phyloP scores from a whole-genome alignment of 2,113 vertebrate genomes.

The Siniperca chuatsi region DNA sequence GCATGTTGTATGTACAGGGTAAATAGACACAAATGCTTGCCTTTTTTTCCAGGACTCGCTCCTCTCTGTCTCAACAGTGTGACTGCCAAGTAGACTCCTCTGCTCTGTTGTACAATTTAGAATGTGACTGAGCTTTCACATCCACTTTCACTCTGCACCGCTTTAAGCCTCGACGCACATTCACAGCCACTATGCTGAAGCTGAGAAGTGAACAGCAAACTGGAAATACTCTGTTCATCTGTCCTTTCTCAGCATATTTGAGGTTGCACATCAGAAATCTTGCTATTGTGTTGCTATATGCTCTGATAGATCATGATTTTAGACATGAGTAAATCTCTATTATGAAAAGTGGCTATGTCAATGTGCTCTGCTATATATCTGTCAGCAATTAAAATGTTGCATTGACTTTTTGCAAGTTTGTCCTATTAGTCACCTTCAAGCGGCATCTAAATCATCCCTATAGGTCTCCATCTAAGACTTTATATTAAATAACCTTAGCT shows the following conservation, averaged over 20 bases:
- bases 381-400: constrained; percentile 66
- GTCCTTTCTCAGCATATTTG: constrained; percentile 3
- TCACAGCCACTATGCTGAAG: constrained; percentile 44
- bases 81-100: constrained; percentile 77
- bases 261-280: constrained; percentile 20
- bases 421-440: constrained; percentile 58
- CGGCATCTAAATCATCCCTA: constrained; percentile 59
- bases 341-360: constrained; percentile 31
- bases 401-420: constrained; percentile 62
- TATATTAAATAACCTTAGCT: constrained; percentile 52
- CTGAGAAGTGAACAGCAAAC: constrained; percentile 38
- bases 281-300: constrained; percentile 3
- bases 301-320: constrained; percentile 43
- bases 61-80: constrained; percentile 61
- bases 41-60: constrained; percentile 36
- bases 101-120: constrained; percentile 80
- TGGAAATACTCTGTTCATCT: constrained; percentile 45
- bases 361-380: constrained; percentile 33
- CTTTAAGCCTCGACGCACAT: constrained; percentile 59
- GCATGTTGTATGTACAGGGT: constrained; percentile 60
- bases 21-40: constrained; percentile 62
- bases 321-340: constrained; percentile 34
- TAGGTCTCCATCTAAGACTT: constrained; percentile 49
- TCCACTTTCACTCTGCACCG: constrained; percentile 77
- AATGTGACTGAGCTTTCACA: constrained; percentile 84